Percentiles rank a stretch among this genome's conserved stretches.
phyloP scores from a whole-genome alignment of 2,888 invertebrate genomes.

The Celastrina argiolus region DNA sequence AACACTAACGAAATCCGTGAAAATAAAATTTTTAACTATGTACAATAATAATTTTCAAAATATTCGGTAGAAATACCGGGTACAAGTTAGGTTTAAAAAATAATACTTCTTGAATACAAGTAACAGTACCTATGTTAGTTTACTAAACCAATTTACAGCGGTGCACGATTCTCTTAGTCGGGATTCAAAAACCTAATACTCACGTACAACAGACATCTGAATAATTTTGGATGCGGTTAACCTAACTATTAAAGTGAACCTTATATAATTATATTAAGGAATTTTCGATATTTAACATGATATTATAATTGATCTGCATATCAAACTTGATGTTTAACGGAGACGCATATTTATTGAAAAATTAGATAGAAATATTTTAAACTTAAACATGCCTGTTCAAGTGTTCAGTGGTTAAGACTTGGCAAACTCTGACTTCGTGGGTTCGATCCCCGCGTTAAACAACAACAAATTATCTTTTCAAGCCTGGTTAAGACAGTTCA shows the following conservation, averaged over 20 bases:
- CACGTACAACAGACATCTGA: not conserved
- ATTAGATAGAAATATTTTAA: too few relatives aligned
- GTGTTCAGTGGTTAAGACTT: too few relatives aligned
- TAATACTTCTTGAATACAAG: not conserved
- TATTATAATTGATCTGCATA: too few relatives aligned
- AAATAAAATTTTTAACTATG: too few relatives aligned
- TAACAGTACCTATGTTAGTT: not conserved
- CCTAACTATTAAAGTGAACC: not conserved
- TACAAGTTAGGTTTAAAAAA: not conserved
- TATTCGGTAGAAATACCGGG: not conserved
- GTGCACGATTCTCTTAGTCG: not conserved
- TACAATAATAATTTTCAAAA: not conserved
- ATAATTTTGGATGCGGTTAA: not conserved
- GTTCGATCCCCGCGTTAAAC: too few relatives aligned
- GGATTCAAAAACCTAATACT: slow-evolving; percentile 3
- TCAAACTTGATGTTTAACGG: too few relatives aligned
- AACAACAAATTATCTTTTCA: too few relatives aligned
- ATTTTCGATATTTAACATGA: not conserved
- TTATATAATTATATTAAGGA: not conserved
- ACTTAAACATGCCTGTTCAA: too few relatives aligned
- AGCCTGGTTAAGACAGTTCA: too few relatives aligned
- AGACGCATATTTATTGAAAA: too few relatives aligned
- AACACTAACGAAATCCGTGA: too few relatives aligned
- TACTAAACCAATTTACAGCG: not conserved
- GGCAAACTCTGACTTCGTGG: too few relatives aligned